Evolutionary conservation across 2,797 vertebrate genomes (phyloP), one percentile per base, ranked within the genome.

Genomic region (Melanotaenia parkinsoni): DNA sequence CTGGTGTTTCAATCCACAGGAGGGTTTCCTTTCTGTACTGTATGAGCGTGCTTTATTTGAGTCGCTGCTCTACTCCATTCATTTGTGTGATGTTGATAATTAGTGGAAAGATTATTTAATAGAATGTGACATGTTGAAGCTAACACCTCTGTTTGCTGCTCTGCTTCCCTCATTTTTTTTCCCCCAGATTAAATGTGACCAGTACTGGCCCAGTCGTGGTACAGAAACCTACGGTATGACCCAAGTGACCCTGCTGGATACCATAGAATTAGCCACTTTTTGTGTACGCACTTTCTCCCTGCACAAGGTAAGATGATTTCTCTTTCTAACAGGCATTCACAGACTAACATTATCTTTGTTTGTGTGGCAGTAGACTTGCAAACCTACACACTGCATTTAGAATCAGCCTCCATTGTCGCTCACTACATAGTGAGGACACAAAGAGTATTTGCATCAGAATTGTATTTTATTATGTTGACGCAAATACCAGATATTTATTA

Each of bases 221-320:
- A 96, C 97, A 0, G 98, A 99, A 86, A 99, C 97, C 1, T 98
- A 99, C 0, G 98, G 97, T 0, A 98, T 98, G 96, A 97, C 97
- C 77, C 98, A 99, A 30, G 97, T 99, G 67, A 98, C 97, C 0
- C 85, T 99, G 58, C 86, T 99, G 38, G 98, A 99, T 84, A 99
- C 98, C 54, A 97, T 99, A 1, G 98, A 99, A 22, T 70, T 99
- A 89, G 98, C 98, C 81, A 99, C 97, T 0, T 99, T 98, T 94
- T 98, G 97, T 0, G 95, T 99, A 2, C 93, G 98, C 24, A 99
- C 97, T 0, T 98, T 99, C 91, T 98, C 97, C 58, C 93, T 99
- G 11, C 97, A 99, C 87, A 99, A 99, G 97, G 98, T 99, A 85
- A 18, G 58, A 37, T 7, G 18, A 57, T 56, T 56, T 50, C 3